These are phyloP conservation scores for Bombus superbus DNA, from an alignment of 1,140 invertebrate genomes.

Conservation along the genomic window DNA sequence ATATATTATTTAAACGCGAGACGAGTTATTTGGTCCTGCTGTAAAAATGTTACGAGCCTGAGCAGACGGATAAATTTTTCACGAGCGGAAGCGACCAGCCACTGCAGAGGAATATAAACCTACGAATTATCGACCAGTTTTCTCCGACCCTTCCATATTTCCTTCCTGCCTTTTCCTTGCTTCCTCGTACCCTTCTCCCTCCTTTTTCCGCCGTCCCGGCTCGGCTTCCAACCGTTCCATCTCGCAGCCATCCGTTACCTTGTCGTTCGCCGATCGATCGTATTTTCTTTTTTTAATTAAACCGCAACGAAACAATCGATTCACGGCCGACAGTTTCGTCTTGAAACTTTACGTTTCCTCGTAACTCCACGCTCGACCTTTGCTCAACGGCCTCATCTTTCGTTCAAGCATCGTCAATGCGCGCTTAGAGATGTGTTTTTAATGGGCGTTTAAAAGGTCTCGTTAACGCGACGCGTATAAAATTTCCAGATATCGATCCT, in stretches of 20 bases:
- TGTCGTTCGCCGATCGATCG: slow-evolving; percentile 9
- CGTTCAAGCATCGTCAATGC: neutral
- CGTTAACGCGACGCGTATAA: neutral
- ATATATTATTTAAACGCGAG: slow-evolving; percentile 46
- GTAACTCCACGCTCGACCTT: neutral
- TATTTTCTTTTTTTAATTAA: neutral
- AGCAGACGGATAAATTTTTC: slow-evolving; percentile 59
- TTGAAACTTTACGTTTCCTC: neutral
- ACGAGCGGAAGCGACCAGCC: slow-evolving; percentile 25
- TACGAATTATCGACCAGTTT: slow-evolving; percentile 58
- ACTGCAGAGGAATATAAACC: slow-evolving; percentile 53
- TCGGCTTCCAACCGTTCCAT: neutral
- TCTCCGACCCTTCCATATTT: slow-evolving; percentile 36
- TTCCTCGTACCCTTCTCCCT: neutral
- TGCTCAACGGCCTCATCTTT: neutral
- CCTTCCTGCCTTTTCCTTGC: neutral
- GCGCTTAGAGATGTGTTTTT: neutral
- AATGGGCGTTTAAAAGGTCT: neutral
- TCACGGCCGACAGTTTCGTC: neutral
- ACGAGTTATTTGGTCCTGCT: slow-evolving; percentile 35
- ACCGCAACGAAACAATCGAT: too few relatives aligned
- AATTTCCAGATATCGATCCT: neutral
- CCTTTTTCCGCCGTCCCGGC: neutral
- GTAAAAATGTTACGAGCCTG: slow-evolving; percentile 50
- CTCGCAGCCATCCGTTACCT: neutral